A percentile compares a stretch with the other conserved stretches of the same genome.
Evolutionary conservation across 1,140 invertebrate genomes (phyloP).

Genomic region (Archivesica marissinica): DNA sequence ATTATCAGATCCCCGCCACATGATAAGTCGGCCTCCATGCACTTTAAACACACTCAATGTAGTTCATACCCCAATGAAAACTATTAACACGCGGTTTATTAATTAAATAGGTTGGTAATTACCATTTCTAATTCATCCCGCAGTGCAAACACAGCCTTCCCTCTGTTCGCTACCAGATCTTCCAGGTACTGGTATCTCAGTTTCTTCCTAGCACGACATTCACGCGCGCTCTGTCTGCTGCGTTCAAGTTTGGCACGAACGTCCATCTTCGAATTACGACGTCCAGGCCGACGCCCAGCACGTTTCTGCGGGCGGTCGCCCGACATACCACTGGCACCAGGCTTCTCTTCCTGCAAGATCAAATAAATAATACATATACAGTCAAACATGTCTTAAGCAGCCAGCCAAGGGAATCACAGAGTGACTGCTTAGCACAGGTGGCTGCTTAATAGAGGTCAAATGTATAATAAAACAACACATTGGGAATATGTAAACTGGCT

Average conservation of each 20-base stretch:
- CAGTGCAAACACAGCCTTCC: constrained; percentile 95
- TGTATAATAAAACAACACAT: too few relatives aligned
- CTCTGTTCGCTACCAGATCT: constrained; percentile 95
- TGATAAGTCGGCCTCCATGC: too few relatives aligned
- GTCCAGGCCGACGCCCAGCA: constrained; percentile 89
- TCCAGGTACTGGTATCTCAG: constrained; percentile 97
- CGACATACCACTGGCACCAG: constrained; percentile 81
- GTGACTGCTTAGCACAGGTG: not conserved
- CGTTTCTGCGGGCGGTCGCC: constrained; percentile 66
- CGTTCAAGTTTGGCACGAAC: constrained; percentile 97
- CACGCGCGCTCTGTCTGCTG: constrained; percentile 97
- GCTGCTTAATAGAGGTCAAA: too few relatives aligned
- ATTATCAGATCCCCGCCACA: too few relatives aligned
- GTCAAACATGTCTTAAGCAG: too few relatives aligned
- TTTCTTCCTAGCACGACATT: constrained; percentile 98
- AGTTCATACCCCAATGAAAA: too few relatives aligned
- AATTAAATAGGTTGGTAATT: constrained; percentile 82
- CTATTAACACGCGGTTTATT: too few relatives aligned
- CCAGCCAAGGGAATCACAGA: not conserved
- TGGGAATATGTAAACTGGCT: too few relatives aligned
- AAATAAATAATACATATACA: not conserved
- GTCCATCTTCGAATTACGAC: constrained; percentile 96
- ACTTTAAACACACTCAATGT: too few relatives aligned
- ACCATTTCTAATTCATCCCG: constrained; percentile 96
- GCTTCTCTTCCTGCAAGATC: constrained; percentile 50